Conservation (phyloP, 2,113 vertebrate species). For the Eudorcas thomsonii region DNA sequence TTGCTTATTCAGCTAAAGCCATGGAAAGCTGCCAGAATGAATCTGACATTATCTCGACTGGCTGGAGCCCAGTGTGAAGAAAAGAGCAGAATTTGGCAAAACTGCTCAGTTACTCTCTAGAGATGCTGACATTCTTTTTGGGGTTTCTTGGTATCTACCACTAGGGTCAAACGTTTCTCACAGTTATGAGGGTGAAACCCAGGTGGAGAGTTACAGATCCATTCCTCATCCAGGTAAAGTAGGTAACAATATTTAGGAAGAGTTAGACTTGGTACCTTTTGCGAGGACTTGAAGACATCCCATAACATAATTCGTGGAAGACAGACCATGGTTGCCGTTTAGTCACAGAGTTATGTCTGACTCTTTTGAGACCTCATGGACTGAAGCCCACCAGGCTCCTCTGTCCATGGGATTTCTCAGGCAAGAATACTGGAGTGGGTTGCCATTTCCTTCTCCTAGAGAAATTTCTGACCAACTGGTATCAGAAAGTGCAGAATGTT, state of each 20-base stretch:
- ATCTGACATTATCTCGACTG: neutral
- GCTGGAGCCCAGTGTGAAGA: neutral
- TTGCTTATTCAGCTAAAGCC: neutral
- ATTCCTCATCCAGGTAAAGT: neutral
- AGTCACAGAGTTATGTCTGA: neutral
- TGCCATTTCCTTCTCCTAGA: neutral
- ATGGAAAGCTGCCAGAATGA: neutral
- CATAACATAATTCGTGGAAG: neutral
- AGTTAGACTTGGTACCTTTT: neutral
- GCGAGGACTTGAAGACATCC: neutral
- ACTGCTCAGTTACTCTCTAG: neutral
- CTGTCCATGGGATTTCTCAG: neutral
- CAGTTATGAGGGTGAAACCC: neutral
- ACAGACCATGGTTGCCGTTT: neutral
- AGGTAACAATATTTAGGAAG: neutral
- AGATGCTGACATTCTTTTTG: neutral
- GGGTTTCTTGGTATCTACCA: neutral
- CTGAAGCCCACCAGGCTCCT: neutral
- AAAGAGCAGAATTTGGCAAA: neutral
- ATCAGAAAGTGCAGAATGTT: neutral
- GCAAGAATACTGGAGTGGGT: neutral
- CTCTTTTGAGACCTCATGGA: neutral
- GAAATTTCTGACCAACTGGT: neutral
- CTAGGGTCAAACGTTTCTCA: fast-evolving
- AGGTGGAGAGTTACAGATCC: neutral